A percentile compares a stretch with the other conserved stretches of the same genome.
Evolutionary conservation across 1,140 invertebrate species (phyloP).

Genomic region (Euglossa dilemma): DNA sequence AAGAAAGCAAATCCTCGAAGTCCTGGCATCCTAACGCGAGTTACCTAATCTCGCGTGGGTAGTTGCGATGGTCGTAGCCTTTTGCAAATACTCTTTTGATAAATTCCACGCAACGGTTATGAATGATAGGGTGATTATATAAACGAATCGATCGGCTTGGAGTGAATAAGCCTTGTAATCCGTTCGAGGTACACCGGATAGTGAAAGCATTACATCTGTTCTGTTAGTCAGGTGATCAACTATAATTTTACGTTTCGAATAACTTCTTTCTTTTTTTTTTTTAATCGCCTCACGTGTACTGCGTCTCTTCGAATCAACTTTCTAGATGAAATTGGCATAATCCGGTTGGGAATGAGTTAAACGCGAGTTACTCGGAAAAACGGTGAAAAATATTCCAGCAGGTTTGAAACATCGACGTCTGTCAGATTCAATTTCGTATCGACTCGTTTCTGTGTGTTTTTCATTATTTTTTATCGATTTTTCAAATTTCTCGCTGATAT

Average conservation of each 20-base stretch:
- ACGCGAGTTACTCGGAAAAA: no score
- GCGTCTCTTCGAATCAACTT: neutral
- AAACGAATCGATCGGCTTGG: neutral
- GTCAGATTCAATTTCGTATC: no score
- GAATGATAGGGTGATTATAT: neutral
- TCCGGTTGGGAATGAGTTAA: neutral
- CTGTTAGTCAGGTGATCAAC: neutral
- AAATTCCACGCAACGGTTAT: neutral
- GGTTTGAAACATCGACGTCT: no score
- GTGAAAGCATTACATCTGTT: neutral
- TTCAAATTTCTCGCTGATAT: no score
- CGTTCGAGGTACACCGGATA: neutral
- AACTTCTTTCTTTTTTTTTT: no score
- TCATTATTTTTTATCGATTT: no score
- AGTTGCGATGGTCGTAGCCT: neutral
- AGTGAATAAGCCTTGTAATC: neutral
- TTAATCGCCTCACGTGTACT: neutral
- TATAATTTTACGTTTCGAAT: neutral
- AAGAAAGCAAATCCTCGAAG: no score
- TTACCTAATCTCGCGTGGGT: neutral
- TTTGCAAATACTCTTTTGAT: neutral
- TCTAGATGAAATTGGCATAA: neutral
- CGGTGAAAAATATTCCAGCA: no score
- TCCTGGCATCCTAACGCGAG: no score
- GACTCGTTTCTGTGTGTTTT: no score